These are phyloP conservation scores for Lymantria monacha DNA, from an alignment of 2,888 invertebrate species.

Conservation along the genomic window DNA sequence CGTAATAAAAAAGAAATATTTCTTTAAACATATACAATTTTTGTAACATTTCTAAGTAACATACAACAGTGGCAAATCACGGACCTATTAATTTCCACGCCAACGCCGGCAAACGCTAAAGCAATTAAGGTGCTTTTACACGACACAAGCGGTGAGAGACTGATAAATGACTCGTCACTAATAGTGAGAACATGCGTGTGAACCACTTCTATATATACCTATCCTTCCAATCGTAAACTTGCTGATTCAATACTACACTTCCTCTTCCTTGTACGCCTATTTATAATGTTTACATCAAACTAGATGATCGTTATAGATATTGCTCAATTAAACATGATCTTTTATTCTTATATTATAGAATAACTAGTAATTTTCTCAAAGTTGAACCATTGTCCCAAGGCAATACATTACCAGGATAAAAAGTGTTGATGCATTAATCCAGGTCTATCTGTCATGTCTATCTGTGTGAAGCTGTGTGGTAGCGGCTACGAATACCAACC, in stretches of 20 bases:
- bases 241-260: conserved; percentile 35
- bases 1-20: neutral
- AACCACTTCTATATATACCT: conserved; percentile 34
- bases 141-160: conserved; percentile 14
- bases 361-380: no score
- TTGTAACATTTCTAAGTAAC: neutral
- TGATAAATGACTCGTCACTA: conserved; percentile 51
- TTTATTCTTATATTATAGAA: no score
- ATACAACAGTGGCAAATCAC: conserved; percentile 16
- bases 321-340: no score
- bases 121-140: conserved; percentile 33
- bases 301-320: no score
- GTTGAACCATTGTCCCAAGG: no score
- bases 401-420: no score
- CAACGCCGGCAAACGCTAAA: conserved; percentile 17
- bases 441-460: no score
- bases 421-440: no score
- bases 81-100: conserved; percentile 10
- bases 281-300: neutral
- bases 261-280: conserved; percentile 48
- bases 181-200: conserved; percentile 54
- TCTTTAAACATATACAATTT: neutral
- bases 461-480: no score
- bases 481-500: no score
- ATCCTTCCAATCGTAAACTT: conserved; percentile 46